A percentile compares a stretch with the other conserved stretches of the same genome.
Evolutionary conservation across 1,140 invertebrate species (phyloP).

Genomic region (Polyergus mexicanus): DNA sequence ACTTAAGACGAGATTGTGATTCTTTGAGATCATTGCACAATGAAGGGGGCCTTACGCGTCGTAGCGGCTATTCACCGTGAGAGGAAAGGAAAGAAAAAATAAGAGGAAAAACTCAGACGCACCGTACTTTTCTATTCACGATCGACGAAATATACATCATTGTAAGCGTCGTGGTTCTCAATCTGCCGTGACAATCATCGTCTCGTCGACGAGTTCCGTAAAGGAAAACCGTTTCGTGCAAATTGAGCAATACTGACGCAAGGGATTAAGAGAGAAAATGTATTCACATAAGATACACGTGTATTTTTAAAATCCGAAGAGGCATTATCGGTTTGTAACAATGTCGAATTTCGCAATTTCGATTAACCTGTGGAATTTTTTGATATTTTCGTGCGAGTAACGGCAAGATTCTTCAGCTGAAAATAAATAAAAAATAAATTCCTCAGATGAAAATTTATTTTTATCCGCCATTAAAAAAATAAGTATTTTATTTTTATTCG

Average conservation of each 20-base stretch:
- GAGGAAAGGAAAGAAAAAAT: constrained; percentile 75
- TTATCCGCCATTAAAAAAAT: no score
- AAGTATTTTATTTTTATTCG: no score
- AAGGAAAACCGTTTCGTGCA: not conserved
- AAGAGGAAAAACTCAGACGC: constrained; percentile 78
- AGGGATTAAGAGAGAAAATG: constrained; percentile 45
- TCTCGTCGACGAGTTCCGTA: not conserved
- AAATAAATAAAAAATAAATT: no score
- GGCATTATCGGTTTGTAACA: constrained; percentile 27
- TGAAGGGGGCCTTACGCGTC: constrained; percentile 69
- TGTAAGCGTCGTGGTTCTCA: constrained; percentile 78
- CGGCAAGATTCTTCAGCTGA: not conserved
- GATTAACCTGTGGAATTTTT: constrained; percentile 53
- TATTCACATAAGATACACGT: constrained; percentile 27
- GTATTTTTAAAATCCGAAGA: constrained; percentile 47
- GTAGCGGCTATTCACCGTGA: constrained; percentile 77
- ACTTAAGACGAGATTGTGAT: constrained; percentile 81
- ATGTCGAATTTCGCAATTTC: constrained; percentile 26
- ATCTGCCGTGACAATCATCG: constrained; percentile 21
- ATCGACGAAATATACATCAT: constrained; percentile 79
- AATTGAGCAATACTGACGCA: constrained; percentile 51
- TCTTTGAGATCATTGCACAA: constrained; percentile 82
- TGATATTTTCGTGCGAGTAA: not conserved
- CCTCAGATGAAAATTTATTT: no score
- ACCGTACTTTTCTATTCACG: constrained; percentile 77